These are phyloP conservation scores for Apantesis nais DNA, from an alignment of 2,888 invertebrate species.

Conservation along the genomic window DNA sequence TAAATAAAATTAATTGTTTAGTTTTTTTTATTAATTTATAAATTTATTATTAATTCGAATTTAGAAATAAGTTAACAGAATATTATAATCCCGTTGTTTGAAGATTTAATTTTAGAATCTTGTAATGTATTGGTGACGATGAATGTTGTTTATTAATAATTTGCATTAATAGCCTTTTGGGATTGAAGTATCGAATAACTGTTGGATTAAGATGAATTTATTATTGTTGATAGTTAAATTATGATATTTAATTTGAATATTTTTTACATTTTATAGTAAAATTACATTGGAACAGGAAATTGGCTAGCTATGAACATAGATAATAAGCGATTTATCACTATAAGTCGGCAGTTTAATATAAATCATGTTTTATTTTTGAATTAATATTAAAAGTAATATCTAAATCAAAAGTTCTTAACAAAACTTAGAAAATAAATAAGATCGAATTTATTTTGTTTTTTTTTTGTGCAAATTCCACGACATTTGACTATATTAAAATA, in stretches of 20 bases:
- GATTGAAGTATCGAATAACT: constrained; percentile 25
- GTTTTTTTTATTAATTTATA: constrained; percentile 38
- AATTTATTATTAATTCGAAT: constrained; percentile 37
- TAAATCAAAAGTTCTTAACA: constrained; percentile 29
- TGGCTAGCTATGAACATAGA: constrained; percentile 27
- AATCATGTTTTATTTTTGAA: constrained; percentile 31
- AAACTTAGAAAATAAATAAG: not conserved
- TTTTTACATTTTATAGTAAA: constrained; percentile 32
- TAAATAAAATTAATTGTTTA: constrained; percentile 41
- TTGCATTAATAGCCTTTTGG: constrained; percentile 30
- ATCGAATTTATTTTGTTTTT: too few relatives aligned
- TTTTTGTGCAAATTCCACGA: not conserved
- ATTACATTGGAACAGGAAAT: constrained; percentile 37
- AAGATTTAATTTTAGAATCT: constrained; percentile 39
- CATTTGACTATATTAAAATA: too few relatives aligned
- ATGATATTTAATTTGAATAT: constrained; percentile 42
- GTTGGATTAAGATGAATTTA: constrained; percentile 41
- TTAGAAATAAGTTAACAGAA: constrained; percentile 28
- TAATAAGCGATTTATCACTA: constrained; percentile 26
- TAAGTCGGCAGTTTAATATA: constrained; percentile 28
- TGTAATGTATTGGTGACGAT: constrained; percentile 24
- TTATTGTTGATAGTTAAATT: constrained; percentile 24
- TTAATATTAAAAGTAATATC: constrained; percentile 8
- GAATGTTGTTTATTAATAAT: constrained; percentile 40
- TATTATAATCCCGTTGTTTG: constrained; percentile 35